Evolutionary conservation across 1,140 invertebrate species (phyloP).

Genomic region (Psix sp.): DNA sequence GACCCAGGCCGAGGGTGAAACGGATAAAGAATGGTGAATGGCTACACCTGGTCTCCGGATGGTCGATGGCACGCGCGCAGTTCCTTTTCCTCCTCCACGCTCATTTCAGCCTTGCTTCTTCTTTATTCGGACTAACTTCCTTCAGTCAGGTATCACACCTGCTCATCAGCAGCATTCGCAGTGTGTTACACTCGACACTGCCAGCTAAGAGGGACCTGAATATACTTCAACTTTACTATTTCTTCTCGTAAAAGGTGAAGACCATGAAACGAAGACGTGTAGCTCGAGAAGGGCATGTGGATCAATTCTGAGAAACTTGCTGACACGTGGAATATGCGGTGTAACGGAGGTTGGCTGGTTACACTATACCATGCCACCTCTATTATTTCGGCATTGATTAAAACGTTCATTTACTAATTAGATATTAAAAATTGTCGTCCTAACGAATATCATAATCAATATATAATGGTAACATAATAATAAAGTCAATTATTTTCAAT

Average conservation of each 20-base stretch:
- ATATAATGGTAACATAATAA: too few species aligned
- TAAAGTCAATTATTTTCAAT: too few species aligned
- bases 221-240: constrained; percentile 70
- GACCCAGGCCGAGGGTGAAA: constrained; percentile 69
- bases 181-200: constrained; percentile 59
- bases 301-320: constrained; percentile 25
- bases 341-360: constrained; percentile 62
- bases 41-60: constrained; percentile 75
- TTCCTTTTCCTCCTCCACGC: constrained; percentile 46
- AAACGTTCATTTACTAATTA: too few species aligned
- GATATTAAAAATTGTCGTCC: too few species aligned
- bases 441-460: too few species aligned
- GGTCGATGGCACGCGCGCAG: constrained; percentile 73
- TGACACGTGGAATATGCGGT: constrained; percentile 47
- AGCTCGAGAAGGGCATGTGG: constrained; percentile 23
- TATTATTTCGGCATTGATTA: too few species aligned
- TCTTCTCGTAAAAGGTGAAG: constrained; percentile 45
- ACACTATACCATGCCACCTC: neutral
- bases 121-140: constrained; percentile 37
- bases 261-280: constrained; percentile 10
- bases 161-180: constrained; percentile 70
- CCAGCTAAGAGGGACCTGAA: constrained; percentile 73
- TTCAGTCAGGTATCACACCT: constrained; percentile 68
- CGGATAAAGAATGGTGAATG: constrained; percentile 66
- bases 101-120: constrained; percentile 29